A percentile compares a stretch with the other conserved stretches of the same genome.
Evolutionary conservation across 2,888 invertebrate genomes (phyloP).

Genomic region (Allygus modestus): DNA sequence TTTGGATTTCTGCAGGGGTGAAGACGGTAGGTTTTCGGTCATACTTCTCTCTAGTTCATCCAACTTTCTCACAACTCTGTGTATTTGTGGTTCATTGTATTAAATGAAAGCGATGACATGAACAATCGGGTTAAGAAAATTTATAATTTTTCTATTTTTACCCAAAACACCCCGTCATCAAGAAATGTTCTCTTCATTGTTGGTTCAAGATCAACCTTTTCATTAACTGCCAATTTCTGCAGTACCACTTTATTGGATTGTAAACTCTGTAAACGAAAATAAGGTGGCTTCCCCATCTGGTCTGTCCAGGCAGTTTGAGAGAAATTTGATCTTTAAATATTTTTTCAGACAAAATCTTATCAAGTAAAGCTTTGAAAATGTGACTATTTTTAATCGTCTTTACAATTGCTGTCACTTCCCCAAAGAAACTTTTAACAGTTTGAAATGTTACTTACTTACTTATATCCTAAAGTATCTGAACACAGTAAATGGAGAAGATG

Average conservation of each 20-base stretch:
- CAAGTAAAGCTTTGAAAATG: constrained; percentile 45
- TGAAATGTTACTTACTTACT: too few relatives aligned
- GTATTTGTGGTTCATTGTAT: constrained; percentile 63
- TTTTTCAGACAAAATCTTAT: constrained; percentile 56
- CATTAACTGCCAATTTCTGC: constrained; percentile 63
- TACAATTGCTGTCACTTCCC: constrained; percentile 60
- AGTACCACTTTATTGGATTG: constrained; percentile 58
- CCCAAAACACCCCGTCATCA: constrained; percentile 65
- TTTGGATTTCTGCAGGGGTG: constrained; percentile 61
- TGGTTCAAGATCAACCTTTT: constrained; percentile 50
- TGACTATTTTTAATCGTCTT: constrained; percentile 63
- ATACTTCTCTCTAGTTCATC: constrained; percentile 47
- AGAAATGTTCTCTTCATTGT: constrained; percentile 62
- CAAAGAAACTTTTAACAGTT: constrained; percentile 61
- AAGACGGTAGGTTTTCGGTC: constrained; percentile 54
- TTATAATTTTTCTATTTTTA: constrained; percentile 62
- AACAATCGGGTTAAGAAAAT: constrained; percentile 63
- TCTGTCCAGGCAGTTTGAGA: constrained; percentile 65
- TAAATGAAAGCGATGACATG: constrained; percentile 62
- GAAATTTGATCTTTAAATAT: constrained; percentile 56
- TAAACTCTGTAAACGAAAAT: constrained; percentile 63
- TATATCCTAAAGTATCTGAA: constrained; percentile 63
- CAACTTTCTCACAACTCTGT: constrained; percentile 59
- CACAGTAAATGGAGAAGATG: constrained; percentile 65
- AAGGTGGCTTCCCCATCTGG: constrained; percentile 65